Base-by-base conservation (phyloP, 2,113 vertebrate species). In the Misgurnus anguillicaudatus region DNA sequence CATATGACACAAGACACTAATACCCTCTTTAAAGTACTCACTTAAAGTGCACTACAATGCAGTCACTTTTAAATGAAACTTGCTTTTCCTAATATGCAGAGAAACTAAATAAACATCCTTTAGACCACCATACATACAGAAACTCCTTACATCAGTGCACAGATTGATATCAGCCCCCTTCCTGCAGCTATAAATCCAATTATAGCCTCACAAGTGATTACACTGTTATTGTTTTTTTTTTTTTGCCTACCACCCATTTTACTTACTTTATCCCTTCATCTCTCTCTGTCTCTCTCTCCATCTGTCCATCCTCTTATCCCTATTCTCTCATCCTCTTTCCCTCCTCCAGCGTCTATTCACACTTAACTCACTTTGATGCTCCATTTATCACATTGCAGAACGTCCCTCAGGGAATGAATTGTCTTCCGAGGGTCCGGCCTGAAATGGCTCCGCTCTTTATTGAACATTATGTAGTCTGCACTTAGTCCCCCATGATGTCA, bases 281-380 rank as follows among this genome's bases (percentile, higher is more conserved):
- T 61, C 36, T n/a, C 57, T 79, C 63, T 47, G 9, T 58, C 21
- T 41, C 9, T 67, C 48, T 42, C 60, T 73, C 19, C 19, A 63
- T 31, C 62, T 77, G n/a, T 9, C 69, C 41, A 38, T 80, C 72
- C 66, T 63, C 47, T 53, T 9, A 41, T 72, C 48, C 31, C 66
- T 41, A 53, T 31, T 31, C 67, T 51, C 51, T 69, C 75, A 78
- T 67, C 39, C 60, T 65, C 70, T 47, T 36, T 67, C 74, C 80
- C 62, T 68, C 41, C 19, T 63, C 79, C 57, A 64, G 36, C 75
- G 21, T 45, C 17, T 31, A 10, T 75, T 76, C 73, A 60, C 39
- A 65, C 67, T 51, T 77, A 80, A 65, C 82, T 84, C 45, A 67
- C 68, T 80, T 73, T 74, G 68, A 80, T 74, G 58, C 74, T 80